Evolutionary conservation across 37 sponge, comb jelly and placozoan species (phyloP).

Genomic region (Theonella swinhoei): DNA sequence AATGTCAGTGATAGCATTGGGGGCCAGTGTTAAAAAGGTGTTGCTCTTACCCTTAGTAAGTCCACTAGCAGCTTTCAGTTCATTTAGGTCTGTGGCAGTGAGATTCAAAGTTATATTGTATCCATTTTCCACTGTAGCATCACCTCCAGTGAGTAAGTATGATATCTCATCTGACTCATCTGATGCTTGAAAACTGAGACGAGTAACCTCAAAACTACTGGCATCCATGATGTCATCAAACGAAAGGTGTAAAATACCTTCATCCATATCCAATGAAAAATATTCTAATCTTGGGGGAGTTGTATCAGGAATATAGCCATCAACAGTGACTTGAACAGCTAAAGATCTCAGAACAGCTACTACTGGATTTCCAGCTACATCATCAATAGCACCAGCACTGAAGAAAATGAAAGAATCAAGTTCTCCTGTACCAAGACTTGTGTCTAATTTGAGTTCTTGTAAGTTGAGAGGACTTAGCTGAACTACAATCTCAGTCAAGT

Average conservation of each 20-base stretch:
- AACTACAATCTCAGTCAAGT: conserved; percentile 50
- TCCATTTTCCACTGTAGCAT: conserved; percentile 63
- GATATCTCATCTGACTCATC: background rate
- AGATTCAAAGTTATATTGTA: conserved; percentile 75
- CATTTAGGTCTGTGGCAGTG: conserved; percentile 69
- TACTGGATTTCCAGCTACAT: conserved; percentile 68
- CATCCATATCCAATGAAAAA: conserved; percentile 77
- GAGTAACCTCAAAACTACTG: conserved; percentile 22
- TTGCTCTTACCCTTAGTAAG: conserved; percentile 46
- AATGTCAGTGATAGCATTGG: conserved; percentile 79
- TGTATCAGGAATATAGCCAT: conserved; percentile 52
- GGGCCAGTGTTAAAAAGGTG: conserved; percentile 66
- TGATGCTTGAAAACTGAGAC: conserved; percentile 44
- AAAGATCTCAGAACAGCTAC: conserved; percentile 5
- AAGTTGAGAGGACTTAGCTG: conserved; percentile 56
- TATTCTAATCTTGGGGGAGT: conserved; percentile 59
- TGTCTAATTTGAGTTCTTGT: conserved; percentile 57
- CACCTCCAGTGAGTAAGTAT: conserved; percentile 67
- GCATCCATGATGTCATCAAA: conserved; percentile 85
- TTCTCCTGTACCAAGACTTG: conserved; percentile 60
- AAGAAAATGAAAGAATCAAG: conserved; percentile 69
- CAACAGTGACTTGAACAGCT: conserved; percentile 29
- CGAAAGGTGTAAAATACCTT: conserved; percentile 61
- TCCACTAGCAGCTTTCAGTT: conserved; percentile 62
- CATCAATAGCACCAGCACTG: conserved; percentile 67